Conservation (phyloP, 1,140 invertebrate species). For the Macrobrachium rosenbergii region DNA sequence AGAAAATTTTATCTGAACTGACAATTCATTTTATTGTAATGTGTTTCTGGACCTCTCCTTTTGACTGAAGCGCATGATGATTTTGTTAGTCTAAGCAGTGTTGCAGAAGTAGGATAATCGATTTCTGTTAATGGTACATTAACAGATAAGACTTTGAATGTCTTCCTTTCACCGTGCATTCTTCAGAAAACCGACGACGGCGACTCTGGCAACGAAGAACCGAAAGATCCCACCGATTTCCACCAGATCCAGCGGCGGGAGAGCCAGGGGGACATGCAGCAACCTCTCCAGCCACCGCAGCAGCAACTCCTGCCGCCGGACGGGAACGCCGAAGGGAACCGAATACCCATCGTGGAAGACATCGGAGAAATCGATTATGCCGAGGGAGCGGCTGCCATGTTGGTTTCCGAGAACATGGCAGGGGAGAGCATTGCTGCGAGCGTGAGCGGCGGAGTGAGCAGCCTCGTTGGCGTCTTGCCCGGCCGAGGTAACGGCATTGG, state of each 20-base stretch:
- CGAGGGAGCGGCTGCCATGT: neutral
- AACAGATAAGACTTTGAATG: neutral
- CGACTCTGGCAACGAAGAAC: slow-evolving; percentile 94
- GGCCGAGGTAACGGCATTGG: slow-evolving; percentile 3
- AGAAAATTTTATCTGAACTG: too few species aligned
- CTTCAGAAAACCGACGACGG: slow-evolving; percentile 87
- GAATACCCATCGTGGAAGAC: neutral
- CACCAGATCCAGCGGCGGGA: slow-evolving; percentile 48
- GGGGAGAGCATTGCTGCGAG: too few species aligned
- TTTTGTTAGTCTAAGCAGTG: too few species aligned
- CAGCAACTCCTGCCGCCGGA: too few species aligned
- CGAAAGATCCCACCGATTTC: slow-evolving; percentile 72
- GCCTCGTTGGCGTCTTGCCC: too few species aligned
- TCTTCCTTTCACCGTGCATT: neutral
- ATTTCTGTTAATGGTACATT: neutral
- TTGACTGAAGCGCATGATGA: too few species aligned
- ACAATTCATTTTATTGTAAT: too few species aligned
- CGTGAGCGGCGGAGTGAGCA: neutral
- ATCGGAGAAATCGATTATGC: neutral
- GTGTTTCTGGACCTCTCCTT: too few species aligned
- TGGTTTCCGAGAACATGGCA: too few species aligned
- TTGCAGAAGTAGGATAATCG: neutral
- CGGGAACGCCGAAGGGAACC: neutral
- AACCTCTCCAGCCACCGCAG: neutral
- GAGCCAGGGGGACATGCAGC: neutral